Conservation (phyloP, 1,140 invertebrate species). For the Caenorhabditis remanei region DNA sequence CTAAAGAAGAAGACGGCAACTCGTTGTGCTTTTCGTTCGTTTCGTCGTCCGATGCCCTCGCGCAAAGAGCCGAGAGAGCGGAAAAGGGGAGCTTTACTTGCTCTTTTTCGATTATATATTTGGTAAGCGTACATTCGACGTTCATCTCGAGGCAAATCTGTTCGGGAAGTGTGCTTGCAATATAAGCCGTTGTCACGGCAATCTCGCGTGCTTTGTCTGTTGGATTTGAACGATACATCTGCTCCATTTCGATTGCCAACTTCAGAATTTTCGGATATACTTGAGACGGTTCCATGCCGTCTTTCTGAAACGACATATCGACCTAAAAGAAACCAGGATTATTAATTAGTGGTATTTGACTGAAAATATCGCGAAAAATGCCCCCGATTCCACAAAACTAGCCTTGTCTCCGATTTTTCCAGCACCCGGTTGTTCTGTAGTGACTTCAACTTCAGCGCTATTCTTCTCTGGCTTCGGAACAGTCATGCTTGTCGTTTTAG, state of each 20-base stretch:
- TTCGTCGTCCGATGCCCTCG: background rate
- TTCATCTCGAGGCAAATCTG: background rate
- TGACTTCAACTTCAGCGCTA: background rate
- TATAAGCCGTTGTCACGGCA: slow-evolving; percentile 4
- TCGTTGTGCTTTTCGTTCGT: background rate
- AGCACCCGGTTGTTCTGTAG: background rate
- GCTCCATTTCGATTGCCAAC: slow-evolving; percentile 20
- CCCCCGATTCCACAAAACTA: no score
- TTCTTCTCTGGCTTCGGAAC: background rate
- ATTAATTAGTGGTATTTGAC: no score
- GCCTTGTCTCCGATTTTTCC: background rate
- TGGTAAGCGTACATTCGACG: background rate
- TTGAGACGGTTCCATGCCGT: background rate
- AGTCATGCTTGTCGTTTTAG: background rate
- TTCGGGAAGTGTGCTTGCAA: slow-evolving; percentile 20
- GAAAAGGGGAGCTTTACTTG: no score
- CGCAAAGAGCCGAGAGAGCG: background rate
- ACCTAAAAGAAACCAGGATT: no score
- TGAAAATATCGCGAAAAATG: no score
- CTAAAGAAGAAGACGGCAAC: background rate
- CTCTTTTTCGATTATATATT: slow-evolving; percentile 2
- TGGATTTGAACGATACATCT: background rate
- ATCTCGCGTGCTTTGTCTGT: background rate
- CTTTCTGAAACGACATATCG: background rate
- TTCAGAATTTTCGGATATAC: slow-evolving; percentile 1